Evolutionary conservation across 2,797 vertebrate species (phyloP), one percentile per base, ranked within the genome.

Genomic region (Darevskia mixta): DNA sequence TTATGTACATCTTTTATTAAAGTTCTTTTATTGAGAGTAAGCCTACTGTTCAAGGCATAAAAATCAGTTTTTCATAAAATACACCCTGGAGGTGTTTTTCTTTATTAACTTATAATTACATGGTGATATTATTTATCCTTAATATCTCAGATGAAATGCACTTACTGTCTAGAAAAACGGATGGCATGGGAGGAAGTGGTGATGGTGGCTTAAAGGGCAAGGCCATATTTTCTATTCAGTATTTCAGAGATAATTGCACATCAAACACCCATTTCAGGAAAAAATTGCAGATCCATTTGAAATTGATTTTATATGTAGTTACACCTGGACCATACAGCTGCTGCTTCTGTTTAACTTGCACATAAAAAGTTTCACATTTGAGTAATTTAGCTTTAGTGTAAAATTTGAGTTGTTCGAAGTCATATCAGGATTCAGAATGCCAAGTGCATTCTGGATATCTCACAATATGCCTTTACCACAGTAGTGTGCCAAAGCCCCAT

Each of bases 21-120:
- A 89, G 64, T 81, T 81, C 17, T 85, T 88, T 81, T 89, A 81
- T 81, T 85, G 83, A 66, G 75, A 85, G 78, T 75, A 41, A 80
- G 81, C 71, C 32, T 88, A 79, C 67, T 89, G 8, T 76, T 89
- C 79, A 89, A 32, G 82, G 41, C 66, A 86, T 85, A 85, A 45
- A n/a, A 49, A 69, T 45, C 41, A 5, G 3, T 49, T 83, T 87
- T 83, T 58, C 45, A 41, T 71, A 83, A 58, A 20, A 32, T 32
- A 67, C n/a, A 9, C 29, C 11, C 35, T n/a, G 10, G 61, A 64
- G 9, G 8, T 43, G 49, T 73, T 87, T 6, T 82, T 71, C n/a
- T 64, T 2, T n/a, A 43, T 55, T 75, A 84, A 43, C 75, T 85
- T 32, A 10, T 32, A 18, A 35, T 58, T 58, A 41, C 6, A 25